These are phyloP conservation scores for Yponomeuta malinellus DNA, from an alignment of 2,888 invertebrate genomes.

Conservation along the genomic window DNA sequence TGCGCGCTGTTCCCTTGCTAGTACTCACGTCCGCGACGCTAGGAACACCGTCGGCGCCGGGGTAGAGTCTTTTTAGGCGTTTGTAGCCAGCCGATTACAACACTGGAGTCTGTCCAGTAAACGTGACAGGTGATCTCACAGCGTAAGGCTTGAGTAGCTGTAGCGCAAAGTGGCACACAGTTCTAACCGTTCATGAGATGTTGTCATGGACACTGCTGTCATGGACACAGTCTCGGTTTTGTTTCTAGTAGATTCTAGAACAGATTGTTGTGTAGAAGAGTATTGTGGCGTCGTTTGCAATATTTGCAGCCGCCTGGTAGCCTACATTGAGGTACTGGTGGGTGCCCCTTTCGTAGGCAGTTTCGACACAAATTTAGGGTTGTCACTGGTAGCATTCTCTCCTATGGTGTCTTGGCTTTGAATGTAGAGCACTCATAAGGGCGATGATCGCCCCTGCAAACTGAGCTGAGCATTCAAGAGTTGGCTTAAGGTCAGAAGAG, in stretches of 20 bases:
- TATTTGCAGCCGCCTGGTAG: neutral
- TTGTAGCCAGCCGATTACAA: too few relatives aligned
- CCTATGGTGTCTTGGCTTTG: neutral
- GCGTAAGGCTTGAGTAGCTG: too few relatives aligned
- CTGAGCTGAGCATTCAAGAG: neutral
- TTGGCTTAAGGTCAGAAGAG: neutral
- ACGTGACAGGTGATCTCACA: too few relatives aligned
- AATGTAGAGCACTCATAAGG: conserved; percentile 6
- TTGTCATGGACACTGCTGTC: neutral
- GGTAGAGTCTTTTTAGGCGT: too few relatives aligned
- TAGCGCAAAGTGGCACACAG: too few relatives aligned
- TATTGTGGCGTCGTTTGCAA: conserved; percentile 7
- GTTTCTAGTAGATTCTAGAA: neutral
- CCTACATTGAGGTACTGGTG: neutral
- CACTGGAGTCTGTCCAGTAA: too few relatives aligned
- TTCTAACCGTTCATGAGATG: too few relatives aligned
- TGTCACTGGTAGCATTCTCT: neutral
- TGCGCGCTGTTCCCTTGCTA: too few relatives aligned
- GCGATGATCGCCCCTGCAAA: conserved; percentile 3
- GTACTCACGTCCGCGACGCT: too few relatives aligned
- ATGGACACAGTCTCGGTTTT: neutral
- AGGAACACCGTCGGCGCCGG: too few relatives aligned
- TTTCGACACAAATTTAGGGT: neutral
- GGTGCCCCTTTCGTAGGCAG: neutral
- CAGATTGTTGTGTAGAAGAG: neutral